phyloP scores from a whole-genome alignment of 2,888 invertebrate species.

The Drosophila sordidapex region DNA sequence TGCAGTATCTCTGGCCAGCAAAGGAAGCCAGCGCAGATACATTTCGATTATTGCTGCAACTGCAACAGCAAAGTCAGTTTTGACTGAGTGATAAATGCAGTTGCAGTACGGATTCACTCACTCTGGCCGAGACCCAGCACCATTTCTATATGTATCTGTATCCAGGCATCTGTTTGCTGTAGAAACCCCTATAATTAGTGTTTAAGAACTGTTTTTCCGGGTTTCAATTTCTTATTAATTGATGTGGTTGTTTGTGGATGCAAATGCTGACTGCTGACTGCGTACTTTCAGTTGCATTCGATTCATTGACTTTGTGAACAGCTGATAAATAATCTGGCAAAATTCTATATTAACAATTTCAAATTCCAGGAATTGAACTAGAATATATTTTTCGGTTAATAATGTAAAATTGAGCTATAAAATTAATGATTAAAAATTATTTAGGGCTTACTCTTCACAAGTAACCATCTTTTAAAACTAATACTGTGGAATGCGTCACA shows the following conservation, averaged over 20 bases:
- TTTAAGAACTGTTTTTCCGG: conserved; percentile 60
- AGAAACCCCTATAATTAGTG: conserved; percentile 59
- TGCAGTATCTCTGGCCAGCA: conserved; percentile 32
- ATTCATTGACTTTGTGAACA: background rate
- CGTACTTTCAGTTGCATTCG: conserved; percentile 1
- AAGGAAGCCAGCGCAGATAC: conserved; percentile 43
- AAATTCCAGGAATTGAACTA: background rate
- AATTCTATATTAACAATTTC: background rate
- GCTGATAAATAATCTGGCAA: background rate
- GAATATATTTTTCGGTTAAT: background rate
- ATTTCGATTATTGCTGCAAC: conserved; percentile 47
- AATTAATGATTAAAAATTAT: background rate
- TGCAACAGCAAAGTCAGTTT: conserved; percentile 19
- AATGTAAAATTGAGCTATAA: background rate
- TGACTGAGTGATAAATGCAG: conserved; percentile 58
- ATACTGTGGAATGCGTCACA: background rate
- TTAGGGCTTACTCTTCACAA: background rate
- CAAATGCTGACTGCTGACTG: conserved; percentile 29
- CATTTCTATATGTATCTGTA: conserved; percentile 35
- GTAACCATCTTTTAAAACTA: background rate
- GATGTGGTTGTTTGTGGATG: conserved; percentile 32
- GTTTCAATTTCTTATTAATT: conserved; percentile 64
- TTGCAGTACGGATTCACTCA: conserved; percentile 32
- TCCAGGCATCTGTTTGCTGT: conserved; percentile 31
- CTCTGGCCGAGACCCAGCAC: conserved; percentile 10